Evolutionary conservation across 2,888 invertebrate genomes (phyloP).

Genomic region (Cactoblastis cactorum): DNA sequence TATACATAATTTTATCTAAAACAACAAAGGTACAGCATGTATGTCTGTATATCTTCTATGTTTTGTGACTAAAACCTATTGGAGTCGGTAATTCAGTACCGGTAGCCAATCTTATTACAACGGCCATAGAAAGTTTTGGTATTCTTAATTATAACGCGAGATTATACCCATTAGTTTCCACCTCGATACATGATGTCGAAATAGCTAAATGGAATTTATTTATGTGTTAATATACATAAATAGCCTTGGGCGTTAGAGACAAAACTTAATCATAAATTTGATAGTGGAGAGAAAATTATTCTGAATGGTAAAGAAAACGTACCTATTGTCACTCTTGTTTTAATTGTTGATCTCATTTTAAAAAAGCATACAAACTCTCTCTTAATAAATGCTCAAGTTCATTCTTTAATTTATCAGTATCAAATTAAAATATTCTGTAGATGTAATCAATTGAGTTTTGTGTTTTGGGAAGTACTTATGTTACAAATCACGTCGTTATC

Average conservation of each 20-base stretch:
- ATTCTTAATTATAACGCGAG: slow-evolving; percentile 22
- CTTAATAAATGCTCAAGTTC: too few species aligned
- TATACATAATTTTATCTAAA: too few species aligned
- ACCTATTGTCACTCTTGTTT: neutral
- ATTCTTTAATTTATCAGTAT: too few species aligned
- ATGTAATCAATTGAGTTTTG: neutral
- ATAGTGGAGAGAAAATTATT: neutral
- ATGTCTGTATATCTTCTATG: neutral
- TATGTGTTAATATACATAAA: slow-evolving; percentile 7
- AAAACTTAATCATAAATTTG: neutral
- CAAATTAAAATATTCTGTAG: too few species aligned
- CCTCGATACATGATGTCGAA: slow-evolving; percentile 12
- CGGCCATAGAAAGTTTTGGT: slow-evolving; percentile 37
- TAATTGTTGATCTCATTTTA: neutral
- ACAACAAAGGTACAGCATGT: too few species aligned
- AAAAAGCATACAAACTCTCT: too few species aligned
- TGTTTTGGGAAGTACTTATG: too few species aligned
- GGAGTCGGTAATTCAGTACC: slow-evolving; percentile 24
- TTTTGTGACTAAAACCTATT: neutral
- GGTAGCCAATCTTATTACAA: slow-evolving; percentile 48
- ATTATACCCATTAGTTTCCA: slow-evolving; percentile 13
- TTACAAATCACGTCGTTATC: too few species aligned
- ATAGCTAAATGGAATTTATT: slow-evolving; percentile 11
- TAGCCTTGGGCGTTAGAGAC: slow-evolving; percentile 13
- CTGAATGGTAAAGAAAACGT: neutral